phyloP scores from a whole-genome alignment of 2,113 vertebrate species.

The Ellobius talpinus region DNA sequence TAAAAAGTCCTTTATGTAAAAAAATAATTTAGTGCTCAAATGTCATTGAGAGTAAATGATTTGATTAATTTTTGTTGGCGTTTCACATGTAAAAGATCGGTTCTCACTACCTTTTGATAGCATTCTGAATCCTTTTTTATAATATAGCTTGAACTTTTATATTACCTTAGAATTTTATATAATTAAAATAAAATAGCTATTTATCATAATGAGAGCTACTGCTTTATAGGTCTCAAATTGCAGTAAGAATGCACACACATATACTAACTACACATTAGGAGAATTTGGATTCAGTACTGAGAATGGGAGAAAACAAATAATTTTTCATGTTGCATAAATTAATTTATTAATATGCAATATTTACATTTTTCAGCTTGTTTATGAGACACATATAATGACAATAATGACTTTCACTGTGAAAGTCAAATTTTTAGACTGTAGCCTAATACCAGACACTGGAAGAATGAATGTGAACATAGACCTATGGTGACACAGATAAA shows the following conservation, averaged over 20 bases:
- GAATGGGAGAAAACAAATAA: background rate
- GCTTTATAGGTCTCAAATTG: background rate
- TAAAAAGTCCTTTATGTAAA: background rate
- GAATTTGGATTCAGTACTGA: background rate
- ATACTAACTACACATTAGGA: background rate
- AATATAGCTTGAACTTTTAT: conserved; percentile 75
- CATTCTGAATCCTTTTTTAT: conserved; percentile 40
- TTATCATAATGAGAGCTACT: conserved; percentile 45
- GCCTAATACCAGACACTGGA: background rate
- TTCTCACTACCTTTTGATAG: conserved; percentile 68
- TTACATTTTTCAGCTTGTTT: background rate
- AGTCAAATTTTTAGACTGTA: background rate
- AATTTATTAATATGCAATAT: background rate
- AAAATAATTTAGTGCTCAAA: conserved; percentile 58
- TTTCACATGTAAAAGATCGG: conserved; percentile 60
- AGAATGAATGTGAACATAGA: background rate
- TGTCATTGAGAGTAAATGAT: conserved; percentile 68
- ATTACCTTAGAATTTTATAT: conserved; percentile 66
- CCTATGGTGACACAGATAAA: too few relatives aligned
- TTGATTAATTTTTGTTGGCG: conserved; percentile 62
- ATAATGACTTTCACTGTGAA: background rate
- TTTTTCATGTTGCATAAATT: background rate
- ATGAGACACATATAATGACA: background rate
- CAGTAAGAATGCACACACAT: background rate
- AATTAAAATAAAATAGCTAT: conserved; percentile 65